These are phyloP conservation scores for Marcusenius ussheri DNA, from an alignment of 2,113 vertebrate genomes.

Conservation along the genomic window DNA sequence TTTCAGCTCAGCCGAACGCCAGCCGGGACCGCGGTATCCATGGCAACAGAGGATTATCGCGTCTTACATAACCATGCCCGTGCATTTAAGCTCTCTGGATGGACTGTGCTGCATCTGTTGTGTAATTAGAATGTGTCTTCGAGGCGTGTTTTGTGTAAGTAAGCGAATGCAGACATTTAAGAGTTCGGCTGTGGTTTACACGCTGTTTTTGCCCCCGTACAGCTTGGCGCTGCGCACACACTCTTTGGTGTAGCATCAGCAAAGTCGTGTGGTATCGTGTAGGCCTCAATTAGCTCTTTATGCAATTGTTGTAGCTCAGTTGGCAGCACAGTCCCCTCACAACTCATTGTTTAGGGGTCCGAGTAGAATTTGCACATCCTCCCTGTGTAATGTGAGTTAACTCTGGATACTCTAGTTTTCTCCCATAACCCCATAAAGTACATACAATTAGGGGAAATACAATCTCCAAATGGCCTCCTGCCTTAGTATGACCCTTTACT, in stretches of 20 bases:
- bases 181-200: not conserved
- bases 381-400: not conserved
- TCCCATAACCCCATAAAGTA: not conserved
- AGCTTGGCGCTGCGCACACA: not conserved
- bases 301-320: not conserved
- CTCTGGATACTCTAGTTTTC: not conserved
- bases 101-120: constrained; percentile 44
- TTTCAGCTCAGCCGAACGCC: constrained; percentile 35
- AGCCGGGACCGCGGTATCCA: constrained; percentile 51
- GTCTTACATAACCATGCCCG: constrained; percentile 53
- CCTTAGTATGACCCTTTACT: not conserved
- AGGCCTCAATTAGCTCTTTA: not conserved
- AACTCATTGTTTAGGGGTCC: not conserved
- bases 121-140: constrained; percentile 31
- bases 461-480: not conserved
- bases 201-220: not conserved
- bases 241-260: not conserved
- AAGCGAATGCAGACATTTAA: constrained; percentile 7
- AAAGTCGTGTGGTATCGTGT: not conserved
- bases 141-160: constrained; percentile 23
- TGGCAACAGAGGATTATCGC: constrained; percentile 58
- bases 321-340: not conserved
- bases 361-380: not conserved
- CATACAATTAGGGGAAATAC: not conserved
- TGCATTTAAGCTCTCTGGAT: constrained; percentile 52